A percentile compares a stretch with the other conserved stretches of the same genome.
phyloP scores from a whole-genome alignment of 1,140 invertebrate genomes.

The Drosophila tristis region DNA sequence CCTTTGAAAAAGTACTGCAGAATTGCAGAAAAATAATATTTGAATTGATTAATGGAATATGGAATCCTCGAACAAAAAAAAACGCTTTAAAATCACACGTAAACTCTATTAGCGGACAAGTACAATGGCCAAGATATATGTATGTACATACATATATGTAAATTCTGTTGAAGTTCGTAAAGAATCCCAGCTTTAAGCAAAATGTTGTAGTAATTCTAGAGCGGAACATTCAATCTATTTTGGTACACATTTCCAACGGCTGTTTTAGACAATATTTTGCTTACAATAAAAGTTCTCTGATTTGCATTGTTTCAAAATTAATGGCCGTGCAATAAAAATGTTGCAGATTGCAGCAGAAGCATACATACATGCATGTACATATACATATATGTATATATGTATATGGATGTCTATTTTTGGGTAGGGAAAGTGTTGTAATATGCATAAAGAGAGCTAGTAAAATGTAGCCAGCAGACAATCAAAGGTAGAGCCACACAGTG shows the following conservation, averaged over 20 bases:
- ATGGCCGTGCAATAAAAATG: slow-evolving; percentile 22
- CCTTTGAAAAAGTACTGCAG: neutral
- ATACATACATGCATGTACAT: too few species aligned
- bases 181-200: too few species aligned
- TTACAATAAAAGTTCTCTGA: slow-evolving; percentile 23
- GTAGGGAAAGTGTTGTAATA: slow-evolving; percentile 35
- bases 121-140: too few species aligned
- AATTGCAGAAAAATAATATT: slow-evolving; percentile 9
- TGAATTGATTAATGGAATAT: too few species aligned
- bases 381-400: slow-evolving; percentile 3
- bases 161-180: too few species aligned
- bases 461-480: slow-evolving; percentile 40
- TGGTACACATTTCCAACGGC: neutral
- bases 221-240: neutral
- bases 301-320: slow-evolving; percentile 16
- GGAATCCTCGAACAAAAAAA: too few species aligned
- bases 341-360: slow-evolving; percentile 18
- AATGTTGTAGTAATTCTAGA: neutral
- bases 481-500: slow-evolving; percentile 4
- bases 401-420: slow-evolving; percentile 23
- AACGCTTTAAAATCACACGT: too few species aligned
- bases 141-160: too few species aligned
- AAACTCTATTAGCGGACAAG: too few species aligned
- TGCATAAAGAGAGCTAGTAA: slow-evolving; percentile 10
- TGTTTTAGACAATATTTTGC: slow-evolving; percentile 12